These are phyloP conservation scores for Tarsius wallacei DNA, from an alignment of 2,797 vertebrate species.

Conservation along the genomic window DNA sequence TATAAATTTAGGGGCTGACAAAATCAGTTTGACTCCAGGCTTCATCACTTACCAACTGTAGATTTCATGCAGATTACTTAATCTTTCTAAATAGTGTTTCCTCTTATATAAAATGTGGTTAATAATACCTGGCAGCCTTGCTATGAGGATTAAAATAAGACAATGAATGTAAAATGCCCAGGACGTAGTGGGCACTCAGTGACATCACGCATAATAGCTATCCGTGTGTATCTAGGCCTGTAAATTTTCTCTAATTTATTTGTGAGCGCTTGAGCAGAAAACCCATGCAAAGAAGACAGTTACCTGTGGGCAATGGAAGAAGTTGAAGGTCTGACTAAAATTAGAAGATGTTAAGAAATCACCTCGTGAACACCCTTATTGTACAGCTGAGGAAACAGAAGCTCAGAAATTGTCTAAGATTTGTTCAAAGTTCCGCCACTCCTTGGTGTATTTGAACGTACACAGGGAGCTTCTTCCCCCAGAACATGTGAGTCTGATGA, in stretches of 20 bases:
- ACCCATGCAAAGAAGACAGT: neutral
- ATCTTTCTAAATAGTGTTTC: neutral
- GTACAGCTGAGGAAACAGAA: neutral
- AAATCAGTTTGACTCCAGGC: neutral
- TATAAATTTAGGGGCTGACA: neutral
- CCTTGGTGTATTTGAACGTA: neutral
- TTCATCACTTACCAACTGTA: neutral
- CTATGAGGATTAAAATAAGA: slow-evolving; percentile 9
- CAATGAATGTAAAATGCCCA: neutral
- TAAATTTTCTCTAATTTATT: neutral
- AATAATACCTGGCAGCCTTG: neutral
- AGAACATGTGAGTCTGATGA: slow-evolving; percentile 29
- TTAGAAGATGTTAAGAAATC: neutral
- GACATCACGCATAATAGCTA: neutral
- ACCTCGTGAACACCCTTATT: neutral
- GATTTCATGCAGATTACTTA: neutral
- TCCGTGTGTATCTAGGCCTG: neutral
- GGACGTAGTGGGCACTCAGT: neutral
- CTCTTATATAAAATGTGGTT: neutral
- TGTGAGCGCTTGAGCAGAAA: neutral
- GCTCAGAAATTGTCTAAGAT: slow-evolving; percentile 4
- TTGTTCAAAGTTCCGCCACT: neutral
- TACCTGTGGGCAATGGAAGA: neutral
- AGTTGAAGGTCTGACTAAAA: neutral
- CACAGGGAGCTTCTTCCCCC: neutral